Conservation (phyloP, 2,113 vertebrate genomes). For the Irena cyanogastra region DNA sequence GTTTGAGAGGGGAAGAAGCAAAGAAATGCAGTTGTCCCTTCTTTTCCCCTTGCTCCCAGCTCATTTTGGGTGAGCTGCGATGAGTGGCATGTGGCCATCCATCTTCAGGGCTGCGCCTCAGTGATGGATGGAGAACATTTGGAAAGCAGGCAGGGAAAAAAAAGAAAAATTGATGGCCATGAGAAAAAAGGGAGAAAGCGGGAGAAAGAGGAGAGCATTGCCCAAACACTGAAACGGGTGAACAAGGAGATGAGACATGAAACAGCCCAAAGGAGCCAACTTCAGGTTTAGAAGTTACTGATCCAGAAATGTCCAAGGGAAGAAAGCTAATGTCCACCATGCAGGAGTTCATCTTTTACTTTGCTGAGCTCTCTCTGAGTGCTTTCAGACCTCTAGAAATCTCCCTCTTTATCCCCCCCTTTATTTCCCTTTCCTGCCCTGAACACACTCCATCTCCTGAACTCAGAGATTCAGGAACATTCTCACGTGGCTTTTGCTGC, state of each 20-base stretch:
- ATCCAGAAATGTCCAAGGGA: not conserved
- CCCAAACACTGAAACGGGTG: not conserved
- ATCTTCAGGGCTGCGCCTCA: not conserved
- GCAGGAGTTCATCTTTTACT: not conserved
- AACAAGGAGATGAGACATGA: not conserved
- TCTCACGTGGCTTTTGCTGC: not conserved
- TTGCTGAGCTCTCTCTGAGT: not conserved
- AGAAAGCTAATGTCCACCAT: not conserved
- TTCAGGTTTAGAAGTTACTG: not conserved
- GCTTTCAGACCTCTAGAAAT: not conserved
- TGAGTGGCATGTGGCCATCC: conserved; percentile 30
- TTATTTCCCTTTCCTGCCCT: not conserved
- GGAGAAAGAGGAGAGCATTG: rapidly evolving
- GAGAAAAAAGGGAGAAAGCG: not conserved
- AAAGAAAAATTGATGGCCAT: conserved; percentile 18
- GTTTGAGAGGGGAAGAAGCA: not conserved
- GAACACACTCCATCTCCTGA: not conserved
- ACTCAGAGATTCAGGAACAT: rapidly evolving
- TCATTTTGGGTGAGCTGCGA: conserved; percentile 16
- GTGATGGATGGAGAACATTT: conserved; percentile 54
- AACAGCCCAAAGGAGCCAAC: not conserved
- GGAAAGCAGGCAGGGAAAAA: conserved; percentile 5
- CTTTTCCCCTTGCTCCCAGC: not conserved
- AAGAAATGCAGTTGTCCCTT: not conserved
- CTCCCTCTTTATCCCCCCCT: rapidly evolving